phyloP scores from a whole-genome alignment of 35 echinoderm and acorn worm species.

The Acanthaster planci region DNA sequence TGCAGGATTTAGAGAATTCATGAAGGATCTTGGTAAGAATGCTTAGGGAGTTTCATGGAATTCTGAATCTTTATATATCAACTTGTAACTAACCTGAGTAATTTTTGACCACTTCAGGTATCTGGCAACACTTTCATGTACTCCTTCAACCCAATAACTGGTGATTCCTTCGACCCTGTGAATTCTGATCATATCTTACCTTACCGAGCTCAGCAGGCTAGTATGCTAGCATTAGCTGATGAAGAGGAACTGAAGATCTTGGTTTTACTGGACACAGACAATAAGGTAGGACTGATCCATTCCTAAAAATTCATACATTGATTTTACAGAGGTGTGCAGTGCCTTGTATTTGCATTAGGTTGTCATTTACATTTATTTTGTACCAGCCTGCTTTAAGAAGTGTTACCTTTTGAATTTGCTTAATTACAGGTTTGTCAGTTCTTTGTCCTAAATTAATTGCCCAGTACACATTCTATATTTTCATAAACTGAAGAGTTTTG shows the following conservation, averaged over 20 bases:
- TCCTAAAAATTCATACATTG: too few relatives aligned
- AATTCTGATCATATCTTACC: slow-evolving; percentile 39
- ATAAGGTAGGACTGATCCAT: slow-evolving; percentile 49
- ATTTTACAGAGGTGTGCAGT: too few relatives aligned
- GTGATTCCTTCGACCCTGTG: slow-evolving; percentile 19
- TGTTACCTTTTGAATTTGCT: too few relatives aligned
- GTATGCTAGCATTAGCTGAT: slow-evolving; percentile 76
- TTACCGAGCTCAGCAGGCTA: slow-evolving; percentile 67
- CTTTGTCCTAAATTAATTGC: too few relatives aligned
- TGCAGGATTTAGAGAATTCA: background rate
- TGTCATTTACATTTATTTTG: too few relatives aligned
- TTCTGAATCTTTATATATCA: background rate
- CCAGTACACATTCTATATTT: too few relatives aligned
- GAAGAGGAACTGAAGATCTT: slow-evolving; percentile 85
- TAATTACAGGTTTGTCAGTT: too few relatives aligned
- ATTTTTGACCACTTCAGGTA: slow-evolving; percentile 21
- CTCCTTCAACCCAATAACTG: slow-evolving; percentile 96
- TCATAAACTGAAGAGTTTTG: too few relatives aligned
- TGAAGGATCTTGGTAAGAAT: background rate
- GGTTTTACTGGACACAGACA: slow-evolving; percentile 63
- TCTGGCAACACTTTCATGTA: slow-evolving; percentile 61
- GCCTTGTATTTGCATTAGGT: too few relatives aligned
- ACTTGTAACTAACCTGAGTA: background rate
- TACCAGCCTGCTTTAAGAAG: too few relatives aligned
- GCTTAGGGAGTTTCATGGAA: background rate